phyloP scores from a whole-genome alignment of 2,888 invertebrate genomes.

The Cephus pygmeus region DNA sequence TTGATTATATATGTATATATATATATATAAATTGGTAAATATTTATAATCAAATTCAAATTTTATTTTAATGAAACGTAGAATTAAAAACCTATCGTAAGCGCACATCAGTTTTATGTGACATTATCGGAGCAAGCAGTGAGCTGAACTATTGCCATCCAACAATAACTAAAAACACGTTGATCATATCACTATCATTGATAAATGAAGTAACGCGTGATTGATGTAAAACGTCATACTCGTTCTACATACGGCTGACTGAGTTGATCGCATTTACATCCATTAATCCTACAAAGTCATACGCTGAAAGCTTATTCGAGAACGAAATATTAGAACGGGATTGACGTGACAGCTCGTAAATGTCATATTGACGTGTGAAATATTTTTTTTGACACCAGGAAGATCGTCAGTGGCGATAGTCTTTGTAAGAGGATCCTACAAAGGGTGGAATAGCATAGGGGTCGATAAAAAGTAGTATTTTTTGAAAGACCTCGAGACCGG shows the following conservation, averaged over 20 bases:
- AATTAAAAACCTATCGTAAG: background rate
- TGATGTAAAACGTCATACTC: constrained; percentile 11
- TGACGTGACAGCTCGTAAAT: background rate
- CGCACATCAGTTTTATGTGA: background rate
- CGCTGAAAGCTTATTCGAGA: constrained; percentile 11
- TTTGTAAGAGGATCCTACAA: background rate
- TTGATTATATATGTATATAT: background rate
- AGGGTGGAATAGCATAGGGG: background rate
- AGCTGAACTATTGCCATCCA: constrained; percentile 16
- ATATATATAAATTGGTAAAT: background rate
- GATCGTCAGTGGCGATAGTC: background rate
- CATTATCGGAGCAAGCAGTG: background rate
- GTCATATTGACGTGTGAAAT: constrained; percentile 1
- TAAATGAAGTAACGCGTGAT: constrained; percentile 21
- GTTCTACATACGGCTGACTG: background rate
- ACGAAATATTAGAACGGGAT: constrained; percentile 7
- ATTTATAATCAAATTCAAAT: too few species aligned
- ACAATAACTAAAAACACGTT: constrained; percentile 3
- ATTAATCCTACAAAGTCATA: constrained; percentile 10
- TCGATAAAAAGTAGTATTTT: background rate
- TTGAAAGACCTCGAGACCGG: background rate
- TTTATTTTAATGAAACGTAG: background rate
- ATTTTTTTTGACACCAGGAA: background rate
- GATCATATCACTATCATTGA: constrained; percentile 23
- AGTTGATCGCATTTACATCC: background rate